Conservation (phyloP, 2,888 invertebrate genomes). For the Troglohyphantes excavatus region DNA sequence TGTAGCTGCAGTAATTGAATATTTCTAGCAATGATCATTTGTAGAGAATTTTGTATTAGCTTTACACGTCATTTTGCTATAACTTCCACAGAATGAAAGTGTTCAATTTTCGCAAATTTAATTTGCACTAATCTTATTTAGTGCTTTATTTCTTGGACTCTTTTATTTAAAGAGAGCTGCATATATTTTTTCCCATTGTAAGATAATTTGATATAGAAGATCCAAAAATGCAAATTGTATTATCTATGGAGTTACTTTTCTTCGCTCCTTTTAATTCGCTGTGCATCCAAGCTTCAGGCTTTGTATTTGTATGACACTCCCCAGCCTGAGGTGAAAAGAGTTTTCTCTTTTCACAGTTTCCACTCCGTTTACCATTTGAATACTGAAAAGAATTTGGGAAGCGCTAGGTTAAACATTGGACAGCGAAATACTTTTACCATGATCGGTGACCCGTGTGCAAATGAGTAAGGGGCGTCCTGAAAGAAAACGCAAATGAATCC, state of each 20-base stretch:
- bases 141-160: too few relatives aligned
- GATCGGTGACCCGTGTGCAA: conserved; percentile 72
- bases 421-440: conserved; percentile 74
- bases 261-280: conserved; percentile 27
- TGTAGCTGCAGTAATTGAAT: too few relatives aligned
- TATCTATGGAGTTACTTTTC: background rate
- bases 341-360: conserved; percentile 60
- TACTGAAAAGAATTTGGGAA: conserved; percentile 64
- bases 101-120: too few relatives aligned
- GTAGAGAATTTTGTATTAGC: too few relatives aligned
- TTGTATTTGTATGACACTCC: conserved; percentile 73
- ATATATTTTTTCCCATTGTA: too few relatives aligned
- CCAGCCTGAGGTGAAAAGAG: conserved; percentile 39
- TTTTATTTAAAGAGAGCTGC: too few relatives aligned
- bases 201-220: background rate
- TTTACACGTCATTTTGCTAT: too few relatives aligned
- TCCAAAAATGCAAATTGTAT: conserved; percentile 18
- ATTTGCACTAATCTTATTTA: too few relatives aligned
- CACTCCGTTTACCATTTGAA: conserved; percentile 77
- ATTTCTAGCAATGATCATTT: too few relatives aligned
- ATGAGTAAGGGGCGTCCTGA: conserved; percentile 56
- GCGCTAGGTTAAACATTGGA: conserved; percentile 72
- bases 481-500: conserved; percentile 75
- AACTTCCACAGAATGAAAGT: too few relatives aligned
- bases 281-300: conserved; percentile 20